phyloP scores from a whole-genome alignment of 2,797 vertebrate species.

The Enteromius mattozi region DNA sequence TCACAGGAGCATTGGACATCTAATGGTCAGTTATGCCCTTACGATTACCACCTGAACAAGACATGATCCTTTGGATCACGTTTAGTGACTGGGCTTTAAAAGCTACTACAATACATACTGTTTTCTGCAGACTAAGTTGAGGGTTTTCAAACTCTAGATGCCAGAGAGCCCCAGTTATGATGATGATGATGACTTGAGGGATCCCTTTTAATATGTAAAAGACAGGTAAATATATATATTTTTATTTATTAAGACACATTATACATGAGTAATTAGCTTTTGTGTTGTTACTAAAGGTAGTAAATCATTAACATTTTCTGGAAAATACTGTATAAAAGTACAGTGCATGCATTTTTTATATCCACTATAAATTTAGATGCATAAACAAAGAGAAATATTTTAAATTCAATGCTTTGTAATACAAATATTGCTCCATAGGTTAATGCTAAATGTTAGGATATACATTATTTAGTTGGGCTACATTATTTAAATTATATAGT shows the following conservation, averaged over 20 bases:
- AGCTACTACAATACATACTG: background rate
- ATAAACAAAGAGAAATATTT: background rate
- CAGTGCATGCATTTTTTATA: background rate
- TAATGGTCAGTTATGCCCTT: slow-evolving; percentile 26
- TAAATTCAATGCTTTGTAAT: background rate
- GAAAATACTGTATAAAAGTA: background rate
- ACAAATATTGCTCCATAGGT: background rate
- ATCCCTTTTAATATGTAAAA: background rate
- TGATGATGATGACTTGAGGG: background rate
- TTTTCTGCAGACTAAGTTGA: background rate
- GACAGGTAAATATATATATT: background rate
- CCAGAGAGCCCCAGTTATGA: background rate
- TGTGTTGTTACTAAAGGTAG: background rate
- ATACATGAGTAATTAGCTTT: background rate
- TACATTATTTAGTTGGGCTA: background rate
- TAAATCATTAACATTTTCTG: background rate
- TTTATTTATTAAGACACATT: background rate
- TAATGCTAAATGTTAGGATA: background rate
- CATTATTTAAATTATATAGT: background rate
- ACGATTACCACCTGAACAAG: slow-evolving; percentile 42
- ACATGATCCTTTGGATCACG: slow-evolving; percentile 31
- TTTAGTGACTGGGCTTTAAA: slow-evolving; percentile 33
- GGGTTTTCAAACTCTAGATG: background rate
- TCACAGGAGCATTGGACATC: slow-evolving; percentile 57
- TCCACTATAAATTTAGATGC: background rate